Evolutionary conservation across 2,888 invertebrate genomes (phyloP), one percentile per base, ranked within the genome.

Genomic region (Rhagium mordax): DNA sequence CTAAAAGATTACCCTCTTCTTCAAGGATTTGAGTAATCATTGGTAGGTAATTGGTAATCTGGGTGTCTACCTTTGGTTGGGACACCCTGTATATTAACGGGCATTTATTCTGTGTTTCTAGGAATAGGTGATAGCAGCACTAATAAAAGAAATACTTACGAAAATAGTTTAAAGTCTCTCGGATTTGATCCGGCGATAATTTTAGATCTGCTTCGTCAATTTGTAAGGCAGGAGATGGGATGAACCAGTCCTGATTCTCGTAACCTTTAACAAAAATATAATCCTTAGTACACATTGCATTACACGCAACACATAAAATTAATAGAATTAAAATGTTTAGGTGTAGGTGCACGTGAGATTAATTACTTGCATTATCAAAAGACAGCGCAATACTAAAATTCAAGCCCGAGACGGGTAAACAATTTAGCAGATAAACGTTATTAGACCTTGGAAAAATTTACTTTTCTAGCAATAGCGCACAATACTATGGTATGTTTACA

Each of bases 111-210:
- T n/a, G n/a, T 24, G 24, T 6, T 24, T 24, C 24, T 24, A 24
- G n/a, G n/a, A n/a, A 24, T 24, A 4, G 6, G 6, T 6, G 6
- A 24, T 6, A 24, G 6, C 3, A 24, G 6, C 6, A 24, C 24
- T 6, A 24, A 24, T 6, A 59, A 53, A 13, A 66, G 24, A 24
- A 59, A 60, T 71, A 96, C 97, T 96, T 89, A 98, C 98, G 94
- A 90, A 98, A 98, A 91, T 98, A 98, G 91, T 98, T 97, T 84
- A 98, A 93, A 71, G 97, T 97, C 90, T 98, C 97, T 88, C 96
- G 94, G 89, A 97, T 96, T 90, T 97, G 96, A 88, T 97, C 97
- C 90, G 96, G 95, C 71, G 96, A 96, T 79, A 98, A 90, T 84
- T 94, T 94, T 83, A 94, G 90, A 84, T 95, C 95, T 81, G 91